Conservation (phyloP, 2,113 vertebrate genomes). For the Elephas maximus region DNA sequence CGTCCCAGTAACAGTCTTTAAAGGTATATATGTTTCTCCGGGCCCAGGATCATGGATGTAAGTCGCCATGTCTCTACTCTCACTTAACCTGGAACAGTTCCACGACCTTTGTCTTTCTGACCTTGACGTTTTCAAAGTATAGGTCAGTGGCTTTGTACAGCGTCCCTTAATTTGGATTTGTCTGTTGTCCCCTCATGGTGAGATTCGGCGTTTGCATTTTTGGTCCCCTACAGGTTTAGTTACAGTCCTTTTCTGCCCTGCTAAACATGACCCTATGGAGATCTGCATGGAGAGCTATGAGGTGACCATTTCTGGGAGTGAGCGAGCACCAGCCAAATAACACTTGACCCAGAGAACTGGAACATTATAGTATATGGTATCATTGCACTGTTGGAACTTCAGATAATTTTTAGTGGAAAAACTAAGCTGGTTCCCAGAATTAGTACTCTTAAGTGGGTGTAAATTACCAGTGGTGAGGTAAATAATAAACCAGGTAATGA, state of each 20-base stretch:
- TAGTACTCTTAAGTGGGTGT: neutral
- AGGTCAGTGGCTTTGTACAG: neutral
- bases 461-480: neutral
- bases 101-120: neutral
- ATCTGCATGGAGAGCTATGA: slow-evolving; percentile 3
- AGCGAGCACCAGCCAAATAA: slow-evolving; percentile 5
- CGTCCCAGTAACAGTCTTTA: neutral
- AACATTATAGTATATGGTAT: neutral
- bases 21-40: neutral
- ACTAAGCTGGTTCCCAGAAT: neutral
- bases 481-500: neutral
- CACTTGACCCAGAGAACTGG: neutral
- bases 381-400: neutral
- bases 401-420: slow-evolving; percentile 37
- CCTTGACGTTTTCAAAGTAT: slow-evolving; percentile 9
- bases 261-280: neutral
- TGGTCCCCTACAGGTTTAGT: neutral
- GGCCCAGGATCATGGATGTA: neutral
- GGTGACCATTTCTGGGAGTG: neutral
- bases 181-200: neutral
- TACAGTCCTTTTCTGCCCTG: neutral
- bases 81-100: neutral
- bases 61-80: neutral
- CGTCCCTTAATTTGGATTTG: slow-evolving; percentile 41
- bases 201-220: slow-evolving; percentile 49